These are phyloP conservation scores for Sitta carolinensis DNA, from an alignment of 2,797 vertebrate species.

Conservation along the genomic window DNA sequence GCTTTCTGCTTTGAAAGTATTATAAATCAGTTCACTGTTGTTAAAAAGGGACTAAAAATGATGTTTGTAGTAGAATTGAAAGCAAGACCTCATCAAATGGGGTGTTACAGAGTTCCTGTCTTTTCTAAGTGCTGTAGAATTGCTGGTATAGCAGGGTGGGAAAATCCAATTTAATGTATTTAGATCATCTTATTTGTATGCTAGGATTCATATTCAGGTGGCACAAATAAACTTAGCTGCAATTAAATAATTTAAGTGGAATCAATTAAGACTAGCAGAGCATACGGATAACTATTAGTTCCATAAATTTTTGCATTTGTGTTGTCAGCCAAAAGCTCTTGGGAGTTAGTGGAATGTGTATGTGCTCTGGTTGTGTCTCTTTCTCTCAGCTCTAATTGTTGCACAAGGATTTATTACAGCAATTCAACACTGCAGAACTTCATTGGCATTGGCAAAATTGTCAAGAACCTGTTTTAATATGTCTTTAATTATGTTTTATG, in stretches of 20 bases:
- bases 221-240: not conserved
- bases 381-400: not conserved
- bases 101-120: not conserved
- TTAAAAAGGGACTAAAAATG: not conserved
- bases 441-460: not conserved
- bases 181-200: not conserved
- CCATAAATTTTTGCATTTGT: not conserved
- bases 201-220: not conserved
- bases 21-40: not conserved
- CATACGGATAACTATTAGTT: not conserved
- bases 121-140: not conserved
- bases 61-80: not conserved
- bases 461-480: not conserved
- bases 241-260: not conserved
- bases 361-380: not conserved
- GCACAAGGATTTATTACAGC: not conserved
- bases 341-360: not conserved
- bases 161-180: not conserved
- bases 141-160: not conserved
- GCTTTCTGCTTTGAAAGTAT: constrained; percentile 25
- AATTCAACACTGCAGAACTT: not conserved
- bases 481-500: not conserved
- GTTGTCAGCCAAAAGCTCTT: not conserved
- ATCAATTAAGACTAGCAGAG: not conserved
- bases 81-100: not conserved